Evolutionary conservation across 2,888 invertebrate genomes (phyloP), one percentile per base, ranked within the genome.

Genomic region (Macropis europaea): DNA sequence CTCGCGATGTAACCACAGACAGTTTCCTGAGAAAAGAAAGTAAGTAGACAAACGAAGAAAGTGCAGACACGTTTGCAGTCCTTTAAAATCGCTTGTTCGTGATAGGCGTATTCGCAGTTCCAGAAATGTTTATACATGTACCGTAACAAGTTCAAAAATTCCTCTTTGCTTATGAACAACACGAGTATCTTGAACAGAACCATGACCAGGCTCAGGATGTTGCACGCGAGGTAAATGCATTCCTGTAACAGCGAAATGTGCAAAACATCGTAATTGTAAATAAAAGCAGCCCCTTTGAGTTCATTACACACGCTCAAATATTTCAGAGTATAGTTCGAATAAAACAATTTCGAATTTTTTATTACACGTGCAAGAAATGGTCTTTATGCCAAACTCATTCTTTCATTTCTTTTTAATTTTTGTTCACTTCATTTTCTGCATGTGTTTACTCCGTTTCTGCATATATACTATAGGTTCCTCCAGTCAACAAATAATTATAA

Each of bases 161-260:
- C 36, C 6, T 60, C 36, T 5, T 69, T 78, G 32, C 74, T 52
- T 13, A 42, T 3, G 0, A 71, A 52, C 26, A 76, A 64, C 4
- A 77, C 59, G 0, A 76, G 19, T 3, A 77, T 38, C 52, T 84
- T 84, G 5, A 62, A 32, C 7, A 75, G 7, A 3, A 73, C 73
- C 38, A 79, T 54, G 1, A 73, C 9, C 11, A 84, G 30, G 0
- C 74, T 71, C 63, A 81, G 43, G 2, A 72, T 43, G 1, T 63
- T 75, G 52, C 77, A 77, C 1, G 62, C 17, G 19, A 50, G 60
- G 22, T 78, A 80, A 22, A 74, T 63, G 15, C 52, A 11, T 0
- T 75, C 78, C 84, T 84, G 59, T 26, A 79, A 80, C 2, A 38
- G 2, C 30, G 2, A 22, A 3, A n/a, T 17, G 4, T 15, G 6